Evolutionary conservation across 1,140 invertebrate genomes (phyloP).

Genomic region (Bursaphelenchus mucronatus): DNA sequence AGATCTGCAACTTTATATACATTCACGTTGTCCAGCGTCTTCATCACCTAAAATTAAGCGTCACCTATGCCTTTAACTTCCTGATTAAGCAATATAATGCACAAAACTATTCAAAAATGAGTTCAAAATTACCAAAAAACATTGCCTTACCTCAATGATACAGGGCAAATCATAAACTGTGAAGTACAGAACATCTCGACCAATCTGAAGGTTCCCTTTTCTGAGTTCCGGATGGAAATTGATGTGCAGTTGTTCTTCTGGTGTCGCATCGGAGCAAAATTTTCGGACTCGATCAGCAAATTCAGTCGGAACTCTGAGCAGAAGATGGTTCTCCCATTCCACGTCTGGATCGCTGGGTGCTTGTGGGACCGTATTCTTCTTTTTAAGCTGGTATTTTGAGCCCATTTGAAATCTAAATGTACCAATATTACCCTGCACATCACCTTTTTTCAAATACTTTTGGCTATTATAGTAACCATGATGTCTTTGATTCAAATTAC

Average conservation of each 20-base stretch:
- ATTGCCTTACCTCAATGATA: conserved; percentile 44
- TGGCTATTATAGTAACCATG: too few relatives aligned
- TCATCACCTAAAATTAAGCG: conserved; percentile 39
- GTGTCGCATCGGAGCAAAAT: conserved; percentile 17
- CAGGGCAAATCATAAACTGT: conserved; percentile 55
- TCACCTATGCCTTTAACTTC: background rate
- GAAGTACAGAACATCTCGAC: conserved; percentile 38
- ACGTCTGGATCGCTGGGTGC: background rate
- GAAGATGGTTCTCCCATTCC: conserved; percentile 58
- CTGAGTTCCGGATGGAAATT: conserved; percentile 47
- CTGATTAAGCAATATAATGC: conserved; percentile 13
- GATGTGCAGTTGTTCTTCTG: conserved; percentile 24
- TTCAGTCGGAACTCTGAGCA: conserved; percentile 53
- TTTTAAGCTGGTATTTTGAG: too few relatives aligned
- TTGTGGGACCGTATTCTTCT: too few relatives aligned
- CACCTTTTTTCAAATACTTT: too few relatives aligned
- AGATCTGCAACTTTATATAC: conserved; percentile 56
- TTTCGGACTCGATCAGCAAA: conserved; percentile 28
- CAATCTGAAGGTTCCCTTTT: conserved; percentile 41
- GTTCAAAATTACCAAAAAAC: conserved; percentile 7
- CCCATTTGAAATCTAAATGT: too few relatives aligned
- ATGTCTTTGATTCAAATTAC: too few relatives aligned
- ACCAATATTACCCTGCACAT: too few relatives aligned
- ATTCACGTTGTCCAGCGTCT: conserved; percentile 57
- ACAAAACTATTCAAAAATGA: conserved; percentile 1